Base-by-base conservation (phyloP, 1,140 invertebrate genomes). In the Cotesia vestalis region DNA sequence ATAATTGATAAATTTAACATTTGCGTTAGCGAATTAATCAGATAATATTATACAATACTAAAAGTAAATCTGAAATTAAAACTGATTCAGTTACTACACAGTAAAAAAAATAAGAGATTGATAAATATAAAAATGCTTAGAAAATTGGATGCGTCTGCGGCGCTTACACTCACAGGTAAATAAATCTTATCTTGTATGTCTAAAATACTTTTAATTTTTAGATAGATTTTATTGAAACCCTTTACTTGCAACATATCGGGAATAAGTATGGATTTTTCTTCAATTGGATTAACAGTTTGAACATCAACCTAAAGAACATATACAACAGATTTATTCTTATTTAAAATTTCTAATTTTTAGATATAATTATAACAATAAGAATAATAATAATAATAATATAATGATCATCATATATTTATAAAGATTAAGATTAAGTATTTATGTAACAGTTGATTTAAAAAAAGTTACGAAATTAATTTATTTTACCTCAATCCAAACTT, bases 241-340 rank as follows among this genome's bases (percentile, higher is more conserved):
- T 4, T 57, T 69, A 6, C 11, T 75, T 8, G 64, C 76, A 27
- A 27, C 12, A 68, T 62, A 9, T 71, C 79, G 0, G 84, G 82
- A n/a, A 79, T 80, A 77, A 79, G 63, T 34, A 72, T 84, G 51
- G 84, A 80, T 12, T 86, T 81, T 69, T 81, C 81, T 0, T 78
- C 80, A 11, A 74, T 85, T 5, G 81, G 78, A 5, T 63, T 84
- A 14, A 78, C 82, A 3, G 14, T 74, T 17, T 71, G 3, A 76
- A 63, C 20, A 73, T 27, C 2, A 27, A 27, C 27, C 0, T 27
- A 27, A 27, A 27, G 2, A 17, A 17, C 17, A 27, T 27, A 27
- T 27, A 27, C 2, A 27, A 27, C 27, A 27, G 27, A 27, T 27
- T 27, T 17, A 17, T 17, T 27, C 27, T 0, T 27, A 1, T 27